Base-by-base conservation (phyloP, 2,113 vertebrate genomes). In the Ictalurus punctatus region DNA sequence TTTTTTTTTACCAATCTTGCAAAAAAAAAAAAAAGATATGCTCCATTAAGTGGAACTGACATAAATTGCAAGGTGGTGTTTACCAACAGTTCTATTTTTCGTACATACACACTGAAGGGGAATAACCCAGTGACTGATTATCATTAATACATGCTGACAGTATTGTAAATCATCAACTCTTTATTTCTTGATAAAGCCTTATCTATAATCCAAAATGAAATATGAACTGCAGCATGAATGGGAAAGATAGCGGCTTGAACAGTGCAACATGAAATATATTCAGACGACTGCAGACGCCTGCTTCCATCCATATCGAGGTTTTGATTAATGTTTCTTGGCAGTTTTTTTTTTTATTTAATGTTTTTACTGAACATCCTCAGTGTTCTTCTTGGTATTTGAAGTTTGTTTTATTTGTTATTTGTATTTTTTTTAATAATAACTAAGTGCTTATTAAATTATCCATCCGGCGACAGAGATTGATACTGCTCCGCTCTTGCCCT, bases 201-300 rank as follows among this genome's bases (percentile, higher is more conserved):
- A 90, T 69, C 76, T 63, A 27, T 27, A 69, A 85, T 61, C 81
- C 78, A 40, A 63, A 73, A 88, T 88, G 63, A 88, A 88, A 81
- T 76, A 90, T 48, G 16, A 87, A 34, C 65, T 12, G 25, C 40
- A 83, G 81, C 81, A 58, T 23, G n/a, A 79, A 9, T 52, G 37
- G 23, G 30, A 16, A 61, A 86, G 73, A 83, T 67, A 87, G 52
- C 5, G 4, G 25, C 23, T 23, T 37, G 19, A 83, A 83, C 80
- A 61, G 10, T 21, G n/a, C 34, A 63, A 48, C 37, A 30, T 52
- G 40, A 79, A 37, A 59, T 30, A 48, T 81, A 87, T 87, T 27
- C 54, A 76, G 56, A 37, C 44, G 54, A 73, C 44, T 3, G 25
- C 44, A 48, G 44, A 48, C 3, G 56, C 54, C 56, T n/a, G 56